Conservation (phyloP, 2,113 vertebrate genomes). For the Lanius ludovicianus region DNA sequence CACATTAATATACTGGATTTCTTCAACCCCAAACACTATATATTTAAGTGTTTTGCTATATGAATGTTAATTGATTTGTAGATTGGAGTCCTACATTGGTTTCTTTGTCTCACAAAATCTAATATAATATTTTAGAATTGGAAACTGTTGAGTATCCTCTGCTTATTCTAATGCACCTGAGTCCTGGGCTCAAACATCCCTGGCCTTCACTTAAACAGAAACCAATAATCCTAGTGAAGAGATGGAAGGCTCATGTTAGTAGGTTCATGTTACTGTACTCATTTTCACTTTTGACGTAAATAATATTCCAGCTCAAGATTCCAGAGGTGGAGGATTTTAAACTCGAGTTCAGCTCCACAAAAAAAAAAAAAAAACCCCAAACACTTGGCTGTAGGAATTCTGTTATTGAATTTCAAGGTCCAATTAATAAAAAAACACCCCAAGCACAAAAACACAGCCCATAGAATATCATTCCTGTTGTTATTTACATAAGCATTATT, state of each 20-base stretch:
- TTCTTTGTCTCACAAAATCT: constrained; percentile 33
- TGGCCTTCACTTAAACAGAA: neutral
- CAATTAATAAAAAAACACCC: neutral
- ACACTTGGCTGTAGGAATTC: neutral
- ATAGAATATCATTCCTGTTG: neutral
- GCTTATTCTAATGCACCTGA: constrained; percentile 35
- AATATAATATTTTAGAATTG: neutral
- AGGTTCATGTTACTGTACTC: neutral
- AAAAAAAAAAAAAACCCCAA: neutral
- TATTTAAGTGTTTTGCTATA: constrained; percentile 12
- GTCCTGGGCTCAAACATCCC: neutral
- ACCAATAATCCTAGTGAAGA: neutral
- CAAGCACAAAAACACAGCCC: neutral
- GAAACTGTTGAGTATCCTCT: constrained; percentile 7
- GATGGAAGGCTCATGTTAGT: neutral
- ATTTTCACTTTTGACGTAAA: constrained; percentile 15
- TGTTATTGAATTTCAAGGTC: neutral
- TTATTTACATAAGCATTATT: neutral
- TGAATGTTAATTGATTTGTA: constrained; percentile 27
- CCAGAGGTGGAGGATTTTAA: neutral
- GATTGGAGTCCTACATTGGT: neutral
- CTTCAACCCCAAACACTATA: too few relatives aligned
- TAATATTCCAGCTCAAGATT: constrained; percentile 7
- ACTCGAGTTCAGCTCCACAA: neutral
- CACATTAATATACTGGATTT: neutral